Evolutionary conservation across 2,113 vertebrate genomes (phyloP), one percentile per base, ranked within the genome.

Genomic region (Prietella phreatophila): DNA sequence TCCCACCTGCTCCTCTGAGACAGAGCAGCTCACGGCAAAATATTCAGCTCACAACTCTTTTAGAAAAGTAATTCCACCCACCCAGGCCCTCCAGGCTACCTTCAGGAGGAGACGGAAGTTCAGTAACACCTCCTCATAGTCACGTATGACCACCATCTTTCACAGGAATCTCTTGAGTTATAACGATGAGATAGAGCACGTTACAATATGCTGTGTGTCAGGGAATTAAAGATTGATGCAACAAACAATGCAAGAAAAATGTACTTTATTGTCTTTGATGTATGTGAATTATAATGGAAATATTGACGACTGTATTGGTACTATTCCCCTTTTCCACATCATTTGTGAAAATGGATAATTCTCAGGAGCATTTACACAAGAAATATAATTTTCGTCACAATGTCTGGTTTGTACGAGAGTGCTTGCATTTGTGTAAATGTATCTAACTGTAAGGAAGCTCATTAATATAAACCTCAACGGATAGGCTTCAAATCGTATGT

Each of bases 1-100:
- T 61, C 60, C 80, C 56, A 75, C 78, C 76, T 80, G 79, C 65
- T 89, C 83, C 86, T 85, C 56, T 65, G 82, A 82, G 75, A 76
- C 60, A 14, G 36, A 19, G 85, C 60, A 83, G 30, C 80, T 82
- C 30, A 89, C 87, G 91, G 91, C 87, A 89, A 89, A 89, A 71
- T 67, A 87, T 89, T 87, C 53, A 25, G 75, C 53, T 89, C 76
- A 60, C 83, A 87, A 73, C 85, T 84, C 53, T 7, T 7, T 25
- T 87, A 87, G 78, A 82, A 84, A 84, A 80, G 73, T 53, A 60
- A 42, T 82, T 82, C 80, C 80, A 82, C 22, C 80, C 80, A 82
- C 80, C 56, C 56, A 82, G 56, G 36, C 85, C 88, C 88, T 89
- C 47, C 69, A 71, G 85, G 85, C 82, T 78, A 73, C 53, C 85